Evolutionary conservation across 2,888 invertebrate species (phyloP), one percentile per base, ranked within the genome.

Genomic region (Cheilosia urbana): DNA sequence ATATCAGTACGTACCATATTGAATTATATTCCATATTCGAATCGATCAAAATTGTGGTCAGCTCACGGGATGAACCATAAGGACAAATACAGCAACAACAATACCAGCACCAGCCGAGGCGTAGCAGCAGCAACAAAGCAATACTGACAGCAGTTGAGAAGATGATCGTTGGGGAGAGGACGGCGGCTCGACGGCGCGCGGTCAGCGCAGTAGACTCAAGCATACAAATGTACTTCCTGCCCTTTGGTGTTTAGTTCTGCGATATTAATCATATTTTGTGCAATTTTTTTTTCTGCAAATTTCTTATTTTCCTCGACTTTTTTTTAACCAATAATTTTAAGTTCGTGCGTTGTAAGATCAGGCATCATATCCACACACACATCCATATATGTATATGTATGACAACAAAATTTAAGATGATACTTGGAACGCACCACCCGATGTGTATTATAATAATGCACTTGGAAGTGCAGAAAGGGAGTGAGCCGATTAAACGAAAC

Each of bases 11-110:
- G 55, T 66, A 68, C 66, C 55, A 51, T 69, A 83, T 78, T 83
- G 73, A 68, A 75, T 73, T 63, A 73, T 78, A 69, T 73, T 49
- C 78, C 87, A 87, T 76, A 84, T 87, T 84, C 72, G 79, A 87
- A 87, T 87, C 65, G 76, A 87, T 89, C 87, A 89, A 88, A 88
- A 83, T 87, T 87, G 83, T 79, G 69, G 55, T 78, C 72, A 84
- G 79, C 76, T 27, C 68, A 53, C 45, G 69, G 71, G 81, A 87
- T 87, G 73, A 75, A 57, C 65, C 68, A 73, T 68, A 57, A 73
- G 68, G 40, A 69, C 79, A 79, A 30, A 27, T 27, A 27, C 27
- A 6, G 42, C 73, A 77, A 63, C 78, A n/a, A 42, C 65, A 71
- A 69, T 68, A 84, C 19, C 58, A 51, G 27, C 49, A 58, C 27